Base-by-base conservation (phyloP, 2,113 vertebrate genomes). In the Notothenia coriiceps region DNA sequence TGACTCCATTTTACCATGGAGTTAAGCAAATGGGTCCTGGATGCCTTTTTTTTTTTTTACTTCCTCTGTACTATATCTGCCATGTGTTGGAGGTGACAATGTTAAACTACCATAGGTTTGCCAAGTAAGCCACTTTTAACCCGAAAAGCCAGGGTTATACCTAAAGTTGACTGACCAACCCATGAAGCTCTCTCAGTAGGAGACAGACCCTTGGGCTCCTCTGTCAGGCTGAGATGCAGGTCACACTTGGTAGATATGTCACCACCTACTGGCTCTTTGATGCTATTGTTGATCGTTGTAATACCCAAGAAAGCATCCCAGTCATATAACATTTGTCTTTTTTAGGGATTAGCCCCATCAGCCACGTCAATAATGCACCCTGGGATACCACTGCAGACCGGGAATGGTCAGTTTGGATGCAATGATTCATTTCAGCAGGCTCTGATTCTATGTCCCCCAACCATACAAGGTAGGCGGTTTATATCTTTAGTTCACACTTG, bases 371-470 rank as follows among this genome's bases (percentile, higher is more conserved):
- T 98, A 83, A 95, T 99, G 91, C 98, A 98, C 86, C 97, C 96
- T 89, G 97, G 97, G 71, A 97, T 99, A 88, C 95, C 97, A 9
- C 94, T 99, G 91, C 98, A 97, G 94, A 94, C 97, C 52, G 97
- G 97, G 92, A 95, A 95, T 86, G 96, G 96, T 82, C 98, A 96
- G 85, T 99, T 98, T 95, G 97, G 97, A 81, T 98, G 97, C 91
- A 95, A 89, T 70, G 98, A 99, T 82, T 96, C 97, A 89, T 99
- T 98, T 93, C 98, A 98, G 59, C 98, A 98, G 92, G 95, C 98
- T 0, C 86, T 99, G 85, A 99, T 99, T 91, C 95, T 99, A 70
- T 99, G 97, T 85, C 98, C 98, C 59, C 96, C 97, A 49, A 78
- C 96, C 86, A 90, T 99, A 89, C 98, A 98, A 98, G 98, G 98